Percentiles rank a stretch among this genome's conserved stretches.
Evolutionary conservation across 2,888 invertebrate species (phyloP).

Genomic region (Amaurobius ferox): DNA sequence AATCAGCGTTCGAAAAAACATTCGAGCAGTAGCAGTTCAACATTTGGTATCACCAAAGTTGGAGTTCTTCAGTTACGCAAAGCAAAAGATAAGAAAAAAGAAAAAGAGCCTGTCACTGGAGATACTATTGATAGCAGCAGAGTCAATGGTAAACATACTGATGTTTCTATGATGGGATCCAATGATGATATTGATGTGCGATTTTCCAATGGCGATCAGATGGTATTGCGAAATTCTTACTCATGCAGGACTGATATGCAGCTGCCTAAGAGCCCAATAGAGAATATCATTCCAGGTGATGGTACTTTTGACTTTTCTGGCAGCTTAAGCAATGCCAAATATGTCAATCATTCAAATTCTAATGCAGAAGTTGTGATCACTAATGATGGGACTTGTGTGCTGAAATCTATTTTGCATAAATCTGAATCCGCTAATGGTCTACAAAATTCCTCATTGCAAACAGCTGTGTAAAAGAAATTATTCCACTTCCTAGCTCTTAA

Average conservation of each 20-base stretch:
- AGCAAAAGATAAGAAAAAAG: conserved; percentile 62
- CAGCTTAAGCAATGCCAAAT: conserved; percentile 44
- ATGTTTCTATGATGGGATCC: neutral
- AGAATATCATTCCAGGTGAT: conserved; percentile 41
- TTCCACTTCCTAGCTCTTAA: neutral
- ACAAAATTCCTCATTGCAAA: conserved; percentile 62
- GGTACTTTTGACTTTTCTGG: conserved; percentile 44
- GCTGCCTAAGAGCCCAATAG: conserved; percentile 47
- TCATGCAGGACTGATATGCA: conserved; percentile 54
- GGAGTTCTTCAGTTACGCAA: conserved; percentile 57
- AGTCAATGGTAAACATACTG: conserved; percentile 31
- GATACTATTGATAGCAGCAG: conserved; percentile 34
- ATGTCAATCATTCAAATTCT: conserved; percentile 42
- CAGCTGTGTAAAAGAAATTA: conserved; percentile 42
- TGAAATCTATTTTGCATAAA: conserved; percentile 53
- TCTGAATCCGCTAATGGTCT: conserved; percentile 61
- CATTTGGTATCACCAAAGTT: conserved; percentile 48
- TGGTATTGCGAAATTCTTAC: conserved; percentile 39
- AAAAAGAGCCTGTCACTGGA: conserved; percentile 19
- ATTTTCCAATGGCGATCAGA: conserved; percentile 30
- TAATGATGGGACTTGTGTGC: conserved; percentile 41
- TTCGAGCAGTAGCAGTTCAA: neutral
- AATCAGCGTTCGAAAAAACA: conserved; percentile 24
- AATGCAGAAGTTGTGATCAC: conserved; percentile 57
- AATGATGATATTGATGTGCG: conserved; percentile 27